phyloP scores from a whole-genome alignment of 2,113 vertebrate genomes.

The Ceratotherium simum region DNA sequence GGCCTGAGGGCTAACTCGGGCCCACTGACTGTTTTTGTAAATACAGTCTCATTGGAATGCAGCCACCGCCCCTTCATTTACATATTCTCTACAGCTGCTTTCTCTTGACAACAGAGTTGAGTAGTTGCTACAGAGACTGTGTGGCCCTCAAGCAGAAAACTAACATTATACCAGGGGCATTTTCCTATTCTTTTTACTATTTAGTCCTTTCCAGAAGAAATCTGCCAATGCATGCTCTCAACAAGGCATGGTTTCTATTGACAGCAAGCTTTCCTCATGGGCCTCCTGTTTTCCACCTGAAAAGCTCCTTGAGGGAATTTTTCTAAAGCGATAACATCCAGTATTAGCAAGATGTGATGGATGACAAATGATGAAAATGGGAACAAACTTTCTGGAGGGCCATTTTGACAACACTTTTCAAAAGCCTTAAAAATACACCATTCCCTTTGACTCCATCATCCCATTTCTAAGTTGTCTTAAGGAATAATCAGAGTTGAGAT shows the following conservation, averaged over 20 bases:
- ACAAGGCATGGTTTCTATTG: background rate
- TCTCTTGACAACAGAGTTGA: background rate
- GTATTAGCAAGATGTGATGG: background rate
- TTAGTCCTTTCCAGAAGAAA: background rate
- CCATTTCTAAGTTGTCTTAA: background rate
- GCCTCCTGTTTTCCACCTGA: background rate
- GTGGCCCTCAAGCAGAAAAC: background rate
- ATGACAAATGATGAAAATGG: background rate
- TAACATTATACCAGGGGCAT: background rate
- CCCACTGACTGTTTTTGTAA: background rate
- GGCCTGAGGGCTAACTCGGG: too few species aligned
- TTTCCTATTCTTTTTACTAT: background rate
- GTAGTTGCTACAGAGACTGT: background rate
- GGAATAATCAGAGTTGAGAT: background rate
- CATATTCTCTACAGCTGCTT: background rate
- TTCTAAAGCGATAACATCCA: background rate
- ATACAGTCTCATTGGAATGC: background rate
- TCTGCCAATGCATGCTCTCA: background rate
- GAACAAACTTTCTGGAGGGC: background rate
- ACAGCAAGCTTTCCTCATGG: background rate
- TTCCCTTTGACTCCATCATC: background rate
- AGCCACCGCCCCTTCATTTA: rapidly evolving
- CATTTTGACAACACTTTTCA: background rate
- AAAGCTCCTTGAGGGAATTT: background rate
- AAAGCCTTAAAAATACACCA: background rate